Base-by-base conservation (phyloP, 2,797 vertebrate species). In the Menidia menidia region DNA sequence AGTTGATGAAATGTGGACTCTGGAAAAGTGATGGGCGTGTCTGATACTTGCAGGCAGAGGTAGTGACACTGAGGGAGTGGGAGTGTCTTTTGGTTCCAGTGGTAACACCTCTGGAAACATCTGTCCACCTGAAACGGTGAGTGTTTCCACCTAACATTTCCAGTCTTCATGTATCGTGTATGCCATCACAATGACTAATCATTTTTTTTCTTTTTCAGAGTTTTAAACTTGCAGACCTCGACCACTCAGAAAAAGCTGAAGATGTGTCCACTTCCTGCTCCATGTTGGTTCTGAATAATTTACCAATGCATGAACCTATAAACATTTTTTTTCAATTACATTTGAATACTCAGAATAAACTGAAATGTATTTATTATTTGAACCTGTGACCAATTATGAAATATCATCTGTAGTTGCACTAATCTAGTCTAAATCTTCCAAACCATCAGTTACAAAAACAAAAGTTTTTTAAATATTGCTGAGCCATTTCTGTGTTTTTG, bases 191-290 rank as follows among this genome's bases (percentile, higher is more conserved):
- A 59, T 59, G 19, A 50, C 13, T n/a, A 41, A 58, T 53, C 41
- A 53, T 33, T 61, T 48, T 74, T 75, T 33, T 55, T 63, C 68
- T 57, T 62, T 73, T 68, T 3, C 76, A 95, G 94, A 82, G 89
- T 71, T 87, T 95, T 75, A 92, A 90, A 32, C 75, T 92, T 25
- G 77, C 64, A 35, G 93, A 95, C 54, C 67, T 94, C 2, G 83
- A 90, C 33, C n/a, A 39, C 52, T 64, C 88, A 14, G 75, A 78
- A 43, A 70, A 58, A 3, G 25, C 60, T 4, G 68, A 84, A 13
- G 74, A 72, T 25, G 0, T 32, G 0, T 78, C 74, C 43, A 79
- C 61, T 39, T 75, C 41, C 3, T 39, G 19, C 3, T 85, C 83
- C 64, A 47, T 59, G 94, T 95, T 67, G 92, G 94, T 90, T 64